Evolutionary conservation across 2,797 vertebrate genomes (phyloP).

Genomic region (Falco cherrug): DNA sequence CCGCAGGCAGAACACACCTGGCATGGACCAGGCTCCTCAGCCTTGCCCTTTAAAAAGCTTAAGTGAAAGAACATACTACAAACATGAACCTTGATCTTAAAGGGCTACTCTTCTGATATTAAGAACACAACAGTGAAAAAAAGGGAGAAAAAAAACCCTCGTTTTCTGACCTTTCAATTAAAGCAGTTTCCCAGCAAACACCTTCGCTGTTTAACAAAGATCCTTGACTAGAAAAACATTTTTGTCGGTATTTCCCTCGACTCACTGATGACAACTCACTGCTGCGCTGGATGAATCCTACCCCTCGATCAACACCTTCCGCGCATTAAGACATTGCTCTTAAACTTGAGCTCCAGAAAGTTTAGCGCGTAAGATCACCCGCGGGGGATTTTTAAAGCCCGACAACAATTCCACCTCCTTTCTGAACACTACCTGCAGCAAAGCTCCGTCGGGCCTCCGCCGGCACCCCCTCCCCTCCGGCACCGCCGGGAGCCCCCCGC

Average conservation of each 20-base stretch:
- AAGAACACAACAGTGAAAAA: neutral
- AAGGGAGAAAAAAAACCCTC: neutral
- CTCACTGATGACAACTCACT: neutral
- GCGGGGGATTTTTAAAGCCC: neutral
- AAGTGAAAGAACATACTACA: neutral
- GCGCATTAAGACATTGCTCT: neutral
- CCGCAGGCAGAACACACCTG: neutral
- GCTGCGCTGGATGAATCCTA: neutral
- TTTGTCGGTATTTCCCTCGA: neutral
- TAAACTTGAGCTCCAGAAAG: neutral
- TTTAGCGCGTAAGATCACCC: neutral
- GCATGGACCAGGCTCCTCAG: neutral
- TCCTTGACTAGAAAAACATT: neutral
- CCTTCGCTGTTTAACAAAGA: neutral
- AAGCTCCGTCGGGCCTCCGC: neutral
- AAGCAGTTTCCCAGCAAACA: neutral
- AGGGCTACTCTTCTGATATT: neutral
- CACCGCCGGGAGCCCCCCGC: too few relatives aligned
- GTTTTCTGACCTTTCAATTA: neutral
- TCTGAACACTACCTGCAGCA: neutral
- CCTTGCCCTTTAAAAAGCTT: conserved; percentile 18
- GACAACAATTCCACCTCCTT: too few relatives aligned
- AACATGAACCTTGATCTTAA: conserved; percentile 30
- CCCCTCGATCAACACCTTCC: neutral
- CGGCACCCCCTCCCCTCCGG: too few relatives aligned